These are phyloP conservation scores for Nemotelus nigrinus DNA, from an alignment of 2,888 invertebrate genomes.

Conservation along the genomic window DNA sequence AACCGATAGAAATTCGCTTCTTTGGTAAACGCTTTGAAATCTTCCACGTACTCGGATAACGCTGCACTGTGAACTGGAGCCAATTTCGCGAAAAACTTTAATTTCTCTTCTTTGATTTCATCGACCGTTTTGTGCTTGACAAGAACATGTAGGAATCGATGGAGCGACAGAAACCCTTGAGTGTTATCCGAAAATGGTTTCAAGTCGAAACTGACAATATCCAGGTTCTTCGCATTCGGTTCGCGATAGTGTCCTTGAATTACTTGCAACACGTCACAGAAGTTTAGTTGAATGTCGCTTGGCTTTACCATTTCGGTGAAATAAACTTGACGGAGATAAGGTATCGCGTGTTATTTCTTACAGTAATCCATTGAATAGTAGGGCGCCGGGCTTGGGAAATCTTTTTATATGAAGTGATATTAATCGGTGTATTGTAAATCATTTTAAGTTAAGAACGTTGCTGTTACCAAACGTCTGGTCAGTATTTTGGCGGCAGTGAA, in stretches of 20 bases:
- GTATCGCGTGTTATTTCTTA: too few relatives aligned
- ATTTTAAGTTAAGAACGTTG: too few relatives aligned
- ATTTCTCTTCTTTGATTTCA: slow-evolving; percentile 50
- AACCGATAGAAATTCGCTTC: slow-evolving; percentile 66
- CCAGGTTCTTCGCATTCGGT: neutral
- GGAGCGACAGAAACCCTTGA: slow-evolving; percentile 32
- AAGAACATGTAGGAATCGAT: slow-evolving; percentile 2
- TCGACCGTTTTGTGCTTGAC: neutral
- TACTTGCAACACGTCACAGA: neutral
- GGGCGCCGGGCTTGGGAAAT: too few relatives aligned
- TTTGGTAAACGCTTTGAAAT: slow-evolving; percentile 66
- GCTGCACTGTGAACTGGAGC: slow-evolving; percentile 67
- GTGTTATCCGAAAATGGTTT: slow-evolving; percentile 6
- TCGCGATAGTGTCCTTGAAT: slow-evolving; percentile 22
- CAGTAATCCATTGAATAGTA: too few relatives aligned
- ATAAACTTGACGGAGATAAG: too few relatives aligned
- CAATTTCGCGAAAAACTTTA: slow-evolving; percentile 70
- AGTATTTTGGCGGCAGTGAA: too few relatives aligned
- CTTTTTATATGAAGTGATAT: too few relatives aligned
- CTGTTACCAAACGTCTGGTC: too few relatives aligned
- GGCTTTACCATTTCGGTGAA: neutral
- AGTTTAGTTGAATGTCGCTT: neutral
- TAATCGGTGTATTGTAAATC: too few relatives aligned
- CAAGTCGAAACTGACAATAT: slow-evolving; percentile 17
- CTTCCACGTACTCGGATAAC: slow-evolving; percentile 66